These are phyloP conservation scores for Premnoplex brunnescens DNA, from an alignment of 2,797 vertebrate genomes.

Conservation along the genomic window DNA sequence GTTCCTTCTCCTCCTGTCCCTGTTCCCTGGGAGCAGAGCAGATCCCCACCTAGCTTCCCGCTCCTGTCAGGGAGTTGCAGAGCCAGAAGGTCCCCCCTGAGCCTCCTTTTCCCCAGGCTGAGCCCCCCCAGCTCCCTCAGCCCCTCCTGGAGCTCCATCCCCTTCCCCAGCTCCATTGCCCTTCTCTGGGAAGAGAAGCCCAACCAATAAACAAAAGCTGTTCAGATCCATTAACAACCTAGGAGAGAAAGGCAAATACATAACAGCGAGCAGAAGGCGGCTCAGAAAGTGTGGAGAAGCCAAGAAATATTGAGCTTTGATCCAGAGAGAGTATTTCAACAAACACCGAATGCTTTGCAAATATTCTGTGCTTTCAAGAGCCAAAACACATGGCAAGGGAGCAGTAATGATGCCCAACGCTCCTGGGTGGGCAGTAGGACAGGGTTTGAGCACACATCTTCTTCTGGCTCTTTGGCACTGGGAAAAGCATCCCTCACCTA, in stretches of 20 bases:
- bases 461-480: rapidly evolving
- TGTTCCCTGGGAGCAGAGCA: background rate
- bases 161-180: background rate
- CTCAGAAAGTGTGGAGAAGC: background rate
- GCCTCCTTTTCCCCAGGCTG: background rate
- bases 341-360: background rate
- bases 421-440: background rate
- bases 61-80: background rate
- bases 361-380: background rate
- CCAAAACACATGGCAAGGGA: background rate
- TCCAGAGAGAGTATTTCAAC: conserved; percentile 16
- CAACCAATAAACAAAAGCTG: background rate
- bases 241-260: background rate
- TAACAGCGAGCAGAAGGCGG: background rate
- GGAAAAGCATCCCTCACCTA: background rate
- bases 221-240: background rate
- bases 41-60: rapidly evolving
- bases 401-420: rapidly evolving
- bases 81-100: background rate
- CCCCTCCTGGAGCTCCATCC: background rate
- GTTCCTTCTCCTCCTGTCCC: rapidly evolving
- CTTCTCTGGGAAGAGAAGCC: background rate
- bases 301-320: conserved; percentile 47
- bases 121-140: background rate
- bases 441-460: background rate